Base-by-base conservation (phyloP, 2,797 vertebrate genomes). In the Molossus alvarezi region DNA sequence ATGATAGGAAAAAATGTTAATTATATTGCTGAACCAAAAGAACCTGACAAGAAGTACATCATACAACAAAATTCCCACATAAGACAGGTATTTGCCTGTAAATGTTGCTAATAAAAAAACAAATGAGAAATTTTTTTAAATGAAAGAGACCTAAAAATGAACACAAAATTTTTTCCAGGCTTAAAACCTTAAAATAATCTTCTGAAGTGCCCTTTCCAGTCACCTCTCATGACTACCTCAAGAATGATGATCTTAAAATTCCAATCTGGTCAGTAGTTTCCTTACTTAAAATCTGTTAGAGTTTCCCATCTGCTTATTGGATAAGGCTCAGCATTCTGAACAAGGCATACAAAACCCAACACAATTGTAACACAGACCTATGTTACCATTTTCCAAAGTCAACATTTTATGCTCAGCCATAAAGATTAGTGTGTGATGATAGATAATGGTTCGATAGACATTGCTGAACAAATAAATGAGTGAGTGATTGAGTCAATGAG, bases 1-100 rank as follows among this genome's bases (percentile, higher is more conserved):
- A 97, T 71, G 96, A 98, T 73, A 95, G 48, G 41, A 90, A 98
- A 97, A 97, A 51, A 96, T 64, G 94, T 97, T 1, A 75, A 96
- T 97, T 97, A 96, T 0, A 1, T 88, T 97, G 72, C 27, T 95
- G 64, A 93, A 80, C 4, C 21, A 33, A 23, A 51, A 71, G 41
- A 67, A 29, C 8, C 51, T 73, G 3, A 45, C 0, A 73, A 67
- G 14, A 95, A 80, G 13, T 53, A 18, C 64, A 57, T 51, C 23
- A 88, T 60, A 67, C 33, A 37, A 64, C 37, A 75, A 58, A n/a
- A 88, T 87, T 67, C 10, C 29, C 72, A 92, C 17, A 85, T 1
- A 73, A 81, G 9, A 27, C 48, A 9, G 75, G 25, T 72, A 73
- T 86, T 72, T 97, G 14, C 37, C 29, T 57, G 9, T 45, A 89